Conservation (phyloP, 2,888 invertebrate genomes). For the Drosophila tripunctata region DNA sequence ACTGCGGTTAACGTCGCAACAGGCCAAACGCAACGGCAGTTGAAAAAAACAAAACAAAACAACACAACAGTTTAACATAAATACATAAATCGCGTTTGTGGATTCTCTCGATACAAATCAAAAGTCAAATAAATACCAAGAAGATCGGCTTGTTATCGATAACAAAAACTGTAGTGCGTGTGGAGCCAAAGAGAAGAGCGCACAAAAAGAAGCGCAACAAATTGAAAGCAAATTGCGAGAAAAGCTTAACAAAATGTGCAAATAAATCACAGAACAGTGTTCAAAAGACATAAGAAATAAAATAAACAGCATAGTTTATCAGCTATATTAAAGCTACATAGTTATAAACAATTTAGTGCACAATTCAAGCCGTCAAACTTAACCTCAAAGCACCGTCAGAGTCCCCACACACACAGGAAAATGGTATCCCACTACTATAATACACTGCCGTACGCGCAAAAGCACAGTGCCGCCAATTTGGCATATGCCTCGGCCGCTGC, state of each 20-base stretch:
- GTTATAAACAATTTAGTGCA: background rate
- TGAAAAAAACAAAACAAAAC: conserved; percentile 17
- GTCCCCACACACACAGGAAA: too few relatives aligned
- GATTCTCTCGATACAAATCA: conserved; percentile 13
- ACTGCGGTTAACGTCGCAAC: conserved; percentile 69
- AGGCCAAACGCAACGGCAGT: conserved; percentile 59
- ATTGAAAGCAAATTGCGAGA: conserved; percentile 16
- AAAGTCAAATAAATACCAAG: conserved; percentile 16
- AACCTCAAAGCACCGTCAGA: conserved; percentile 39
- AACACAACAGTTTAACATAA: conserved; percentile 7
- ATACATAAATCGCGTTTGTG: conserved; percentile 32
- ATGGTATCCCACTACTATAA: conserved; percentile 90
- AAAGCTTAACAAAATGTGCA: conserved; percentile 60
- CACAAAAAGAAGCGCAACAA: conserved; percentile 30
- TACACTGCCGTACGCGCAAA: conserved; percentile 88
- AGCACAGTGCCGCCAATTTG: conserved; percentile 86
- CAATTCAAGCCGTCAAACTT: conserved; percentile 9
- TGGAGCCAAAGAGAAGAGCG: conserved; percentile 14
- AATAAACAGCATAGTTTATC: conserved; percentile 9
- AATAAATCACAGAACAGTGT: conserved; percentile 27
- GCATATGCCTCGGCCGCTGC: conserved; percentile 84
- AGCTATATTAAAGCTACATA: conserved; percentile 1
- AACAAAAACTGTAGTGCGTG: conserved; percentile 20
- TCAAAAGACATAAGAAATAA: conserved; percentile 7
- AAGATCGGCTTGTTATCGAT: conserved; percentile 17